Evolutionary conservation across 2,797 vertebrate genomes (phyloP).

Genomic region (Sphenodon punctatus): DNA sequence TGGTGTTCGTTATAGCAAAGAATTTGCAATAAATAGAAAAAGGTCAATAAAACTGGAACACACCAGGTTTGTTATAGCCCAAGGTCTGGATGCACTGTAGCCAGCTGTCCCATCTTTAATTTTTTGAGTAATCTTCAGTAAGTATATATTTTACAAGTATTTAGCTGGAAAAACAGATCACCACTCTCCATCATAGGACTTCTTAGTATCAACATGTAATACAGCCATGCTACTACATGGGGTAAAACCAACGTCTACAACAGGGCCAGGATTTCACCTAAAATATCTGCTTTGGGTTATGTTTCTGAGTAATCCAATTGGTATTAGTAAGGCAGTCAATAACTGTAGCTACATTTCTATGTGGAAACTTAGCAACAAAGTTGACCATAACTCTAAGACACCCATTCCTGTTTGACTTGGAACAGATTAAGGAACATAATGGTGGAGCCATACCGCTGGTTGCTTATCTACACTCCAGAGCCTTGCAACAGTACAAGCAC

Average conservation of each 20-base stretch:
- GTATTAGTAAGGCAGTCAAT: constrained; percentile 34
- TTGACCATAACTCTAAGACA: constrained; percentile 29
- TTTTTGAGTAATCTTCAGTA: neutral
- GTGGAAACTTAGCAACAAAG: constrained; percentile 14
- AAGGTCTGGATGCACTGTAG: too few relatives aligned
- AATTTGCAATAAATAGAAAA: too few relatives aligned
- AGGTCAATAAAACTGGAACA: too few relatives aligned
- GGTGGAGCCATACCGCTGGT: neutral
- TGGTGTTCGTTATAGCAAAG: too few relatives aligned
- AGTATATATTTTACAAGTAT: neutral
- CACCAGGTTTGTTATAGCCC: too few relatives aligned
- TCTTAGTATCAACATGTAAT: too few relatives aligned
- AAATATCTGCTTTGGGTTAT: too few relatives aligned
- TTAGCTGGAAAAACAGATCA: neutral
- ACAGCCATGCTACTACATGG: too few relatives aligned
- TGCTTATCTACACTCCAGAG: constrained; percentile 28
- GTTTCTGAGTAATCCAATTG: neutral
- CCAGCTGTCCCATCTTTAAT: too few relatives aligned
- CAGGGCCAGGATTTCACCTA: too few relatives aligned
- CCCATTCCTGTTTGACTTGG: constrained; percentile 49
- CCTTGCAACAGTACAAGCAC: constrained; percentile 43
- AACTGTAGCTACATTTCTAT: constrained; percentile 29
- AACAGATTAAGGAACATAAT: constrained; percentile 42
- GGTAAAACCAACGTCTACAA: too few relatives aligned
- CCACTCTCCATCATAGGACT: neutral